These are phyloP conservation scores for Alosa alosa DNA, from an alignment of 2,113 vertebrate genomes.

Conservation along the genomic window DNA sequence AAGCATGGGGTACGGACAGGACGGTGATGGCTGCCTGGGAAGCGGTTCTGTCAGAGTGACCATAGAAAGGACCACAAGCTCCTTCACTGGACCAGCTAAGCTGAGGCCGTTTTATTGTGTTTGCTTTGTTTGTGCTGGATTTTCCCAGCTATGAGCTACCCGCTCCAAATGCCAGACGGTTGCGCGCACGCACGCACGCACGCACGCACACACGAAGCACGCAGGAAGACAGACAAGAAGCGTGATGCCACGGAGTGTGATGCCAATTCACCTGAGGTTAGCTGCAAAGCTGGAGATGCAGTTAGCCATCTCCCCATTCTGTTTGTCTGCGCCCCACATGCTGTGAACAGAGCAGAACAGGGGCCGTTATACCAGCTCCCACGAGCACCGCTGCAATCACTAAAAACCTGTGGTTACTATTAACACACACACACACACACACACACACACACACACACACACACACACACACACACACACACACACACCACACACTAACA, in stretches of 20 bases:
- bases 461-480: background rate
- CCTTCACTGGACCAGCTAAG: background rate
- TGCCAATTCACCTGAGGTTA: constrained; percentile 74
- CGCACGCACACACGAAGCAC: background rate
- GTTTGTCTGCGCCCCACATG: constrained; percentile 79
- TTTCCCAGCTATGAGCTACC: background rate
- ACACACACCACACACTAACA: background rate
- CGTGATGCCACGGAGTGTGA: constrained; percentile 24
- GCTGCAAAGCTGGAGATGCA: constrained; percentile 74
- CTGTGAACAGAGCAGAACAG: constrained; percentile 70
- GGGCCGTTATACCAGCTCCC: constrained; percentile 12
- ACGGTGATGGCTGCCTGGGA: background rate
- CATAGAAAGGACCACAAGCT: background rate
- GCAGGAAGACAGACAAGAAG: background rate
- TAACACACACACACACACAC: constrained; percentile 8
- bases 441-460: constrained; percentile 2
- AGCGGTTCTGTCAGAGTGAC: background rate
- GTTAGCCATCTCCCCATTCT: constrained; percentile 75
- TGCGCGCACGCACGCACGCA: background rate
- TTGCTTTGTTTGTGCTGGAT: background rate
- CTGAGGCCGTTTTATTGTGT: background rate
- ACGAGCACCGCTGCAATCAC: constrained; percentile 13
- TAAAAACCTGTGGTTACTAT: constrained; percentile 35
- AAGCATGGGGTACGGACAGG: background rate
- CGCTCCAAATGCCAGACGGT: background rate